Evolutionary conservation across 2,888 invertebrate genomes (phyloP).

Genomic region (Leistus spinibarbis): DNA sequence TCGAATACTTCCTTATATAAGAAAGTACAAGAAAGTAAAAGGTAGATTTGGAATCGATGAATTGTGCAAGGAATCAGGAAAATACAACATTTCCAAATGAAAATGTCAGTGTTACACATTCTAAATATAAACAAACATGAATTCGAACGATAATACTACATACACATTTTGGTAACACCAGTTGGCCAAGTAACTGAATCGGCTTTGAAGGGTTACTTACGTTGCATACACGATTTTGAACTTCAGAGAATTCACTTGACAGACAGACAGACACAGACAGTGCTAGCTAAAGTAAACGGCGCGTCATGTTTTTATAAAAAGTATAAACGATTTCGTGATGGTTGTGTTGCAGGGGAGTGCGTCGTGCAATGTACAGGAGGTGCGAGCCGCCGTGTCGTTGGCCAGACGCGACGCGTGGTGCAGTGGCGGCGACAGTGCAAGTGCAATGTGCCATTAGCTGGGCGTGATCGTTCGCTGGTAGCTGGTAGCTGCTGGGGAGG

Average conservation of each 20-base stretch:
- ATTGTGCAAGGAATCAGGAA: too few relatives aligned
- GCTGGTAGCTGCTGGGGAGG: slow-evolving; percentile 20
- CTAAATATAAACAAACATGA: too few relatives aligned
- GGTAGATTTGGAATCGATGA: too few relatives aligned
- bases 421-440: neutral
- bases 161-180: slow-evolving; percentile 3
- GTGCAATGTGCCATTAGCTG: slow-evolving; percentile 9
- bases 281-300: neutral
- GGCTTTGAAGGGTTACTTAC: neutral
- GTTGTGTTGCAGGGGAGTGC: slow-evolving; percentile 25
- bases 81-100: too few relatives aligned
- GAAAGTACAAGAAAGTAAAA: too few relatives aligned
- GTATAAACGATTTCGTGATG: neutral
- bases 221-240: slow-evolving; percentile 1
- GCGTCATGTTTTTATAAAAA: neutral
- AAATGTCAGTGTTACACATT: too few relatives aligned
- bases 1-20: too few relatives aligned
- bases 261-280: neutral
- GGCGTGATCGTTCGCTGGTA: slow-evolving; percentile 44
- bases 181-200: neutral
- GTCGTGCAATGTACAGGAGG: slow-evolving; percentile 7
- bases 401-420: neutral
- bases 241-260: neutral
- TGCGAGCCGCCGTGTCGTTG: slow-evolving; percentile 16
- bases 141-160: too few relatives aligned